A percentile compares a stretch with the other conserved stretches of the same genome.
phyloP scores from a whole-genome alignment of 2,113 vertebrate genomes.

The Murina feae region DNA sequence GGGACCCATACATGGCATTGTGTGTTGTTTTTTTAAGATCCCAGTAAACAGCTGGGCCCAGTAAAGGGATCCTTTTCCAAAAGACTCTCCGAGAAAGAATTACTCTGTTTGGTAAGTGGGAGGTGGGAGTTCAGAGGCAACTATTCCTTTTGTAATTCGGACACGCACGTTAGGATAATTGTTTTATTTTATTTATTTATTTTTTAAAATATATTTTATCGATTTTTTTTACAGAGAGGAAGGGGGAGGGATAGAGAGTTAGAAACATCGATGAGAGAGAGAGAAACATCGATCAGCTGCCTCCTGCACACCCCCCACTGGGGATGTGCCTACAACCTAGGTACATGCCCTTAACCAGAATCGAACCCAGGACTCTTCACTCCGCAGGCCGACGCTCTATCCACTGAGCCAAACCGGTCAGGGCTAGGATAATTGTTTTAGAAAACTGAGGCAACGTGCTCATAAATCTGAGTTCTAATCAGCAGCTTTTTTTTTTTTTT shows the following conservation, averaged over 20 bases:
- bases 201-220: too few species aligned
- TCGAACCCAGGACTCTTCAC: too few species aligned
- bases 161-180: slow-evolving; percentile 50
- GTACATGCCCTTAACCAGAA: too few species aligned
- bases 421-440: slow-evolving; percentile 55
- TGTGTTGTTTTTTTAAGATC: neutral
- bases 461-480: slow-evolving; percentile 33
- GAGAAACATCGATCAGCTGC: too few species aligned
- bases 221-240: too few species aligned
- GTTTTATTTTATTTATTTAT: too few species aligned
- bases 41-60: neutral
- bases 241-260: too few species aligned
- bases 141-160: neutral
- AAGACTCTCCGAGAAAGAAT: neutral
- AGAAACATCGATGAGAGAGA: too few species aligned
- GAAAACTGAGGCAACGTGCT: slow-evolving; percentile 32
- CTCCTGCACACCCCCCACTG: too few species aligned
- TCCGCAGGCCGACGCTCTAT: too few species aligned
- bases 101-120: slow-evolving; percentile 24
- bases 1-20: neutral
- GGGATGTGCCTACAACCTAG: too few species aligned
- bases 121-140: neutral
- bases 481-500: neutral
- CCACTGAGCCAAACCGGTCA: too few species aligned
- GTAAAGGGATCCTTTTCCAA: neutral